These are phyloP conservation scores for Camponotus fellah DNA, from an alignment of 2,888 invertebrate species.

Conservation along the genomic window DNA sequence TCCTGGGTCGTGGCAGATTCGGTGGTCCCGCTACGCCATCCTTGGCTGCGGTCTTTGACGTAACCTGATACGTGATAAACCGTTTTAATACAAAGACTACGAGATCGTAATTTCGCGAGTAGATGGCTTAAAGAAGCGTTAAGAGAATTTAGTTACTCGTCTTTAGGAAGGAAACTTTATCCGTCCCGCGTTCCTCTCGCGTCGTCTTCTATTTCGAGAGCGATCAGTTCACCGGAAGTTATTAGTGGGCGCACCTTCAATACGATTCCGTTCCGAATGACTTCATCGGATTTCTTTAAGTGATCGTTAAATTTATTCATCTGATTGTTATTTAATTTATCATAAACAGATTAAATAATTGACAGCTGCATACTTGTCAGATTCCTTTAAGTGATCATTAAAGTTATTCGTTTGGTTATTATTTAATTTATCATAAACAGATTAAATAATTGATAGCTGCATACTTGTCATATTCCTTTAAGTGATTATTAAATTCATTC, in stretches of 20 bases:
- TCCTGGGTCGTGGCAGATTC: conserved; percentile 65
- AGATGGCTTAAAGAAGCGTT: conserved; percentile 3
- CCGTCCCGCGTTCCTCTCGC: not conserved
- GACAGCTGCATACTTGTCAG: not conserved
- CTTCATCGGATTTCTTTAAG: conserved; percentile 47
- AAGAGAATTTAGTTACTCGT: not conserved
- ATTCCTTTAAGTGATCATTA: conserved; percentile 40
- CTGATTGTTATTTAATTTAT: conserved; percentile 11
- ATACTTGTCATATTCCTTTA: not conserved
- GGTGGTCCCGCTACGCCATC: conserved; percentile 56
- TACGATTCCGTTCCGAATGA: conserved; percentile 66
- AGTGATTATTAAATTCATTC: conserved; percentile 47
- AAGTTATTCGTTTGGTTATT: conserved; percentile 33
- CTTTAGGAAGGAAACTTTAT: conserved; percentile 15
- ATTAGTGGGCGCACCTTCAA: conserved; percentile 68
- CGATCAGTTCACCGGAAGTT: conserved; percentile 58
- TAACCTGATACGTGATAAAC: conserved; percentile 64
- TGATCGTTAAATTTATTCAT: conserved; percentile 45
- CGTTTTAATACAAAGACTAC: conserved; percentile 16
- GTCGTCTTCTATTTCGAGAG: conserved; percentile 45
- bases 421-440: not conserved
- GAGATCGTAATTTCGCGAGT: not conserved
- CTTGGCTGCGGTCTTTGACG: conserved; percentile 51
- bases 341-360: not conserved
- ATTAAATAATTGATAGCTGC: not conserved